Base-by-base conservation (phyloP, 2,797 vertebrate species). In the Hippopotamyrus pictus region DNA sequence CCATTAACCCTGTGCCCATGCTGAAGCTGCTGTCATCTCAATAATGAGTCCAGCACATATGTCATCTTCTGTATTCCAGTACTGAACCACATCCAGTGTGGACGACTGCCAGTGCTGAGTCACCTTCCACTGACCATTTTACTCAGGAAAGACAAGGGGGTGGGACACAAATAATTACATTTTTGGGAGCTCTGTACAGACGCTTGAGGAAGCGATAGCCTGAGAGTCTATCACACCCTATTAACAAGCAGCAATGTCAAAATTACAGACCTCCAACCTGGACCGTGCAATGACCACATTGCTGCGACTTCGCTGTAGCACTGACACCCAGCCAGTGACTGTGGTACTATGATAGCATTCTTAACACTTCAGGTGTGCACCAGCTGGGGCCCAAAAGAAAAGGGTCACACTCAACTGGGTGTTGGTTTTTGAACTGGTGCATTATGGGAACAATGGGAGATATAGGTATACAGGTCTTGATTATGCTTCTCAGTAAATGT, bases 21-120 rank as follows among this genome's bases (percentile, higher is more conserved):
- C 51, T 46, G 62, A 33, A 53, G 17, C 53, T 44, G 29, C 86
- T n/a, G 53, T 19, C 33, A n/a, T 54, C 25, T 7, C 53, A 37
- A 41, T 44, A 59, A 19, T 44, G 89, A 89, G 48, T 59, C 3
- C 88, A 41, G 87, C 65, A 89, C 54, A n/a, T 76, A 41, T 90
- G 89, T 59, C 17, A 33, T 12, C 53, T 29, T 76, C 62, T 84
- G 29, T 84, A 46, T 19, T 84, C 19, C 44, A 50, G 44, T 25
- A 12, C 44, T 85, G n/a, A 48, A 50, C 82, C 12, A 22, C 6
- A 4, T 37, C 46, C 62, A 51, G 69, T 25, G 5, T 86, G 69
- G 44, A 54, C 9, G 19, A 17, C 17, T 46, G 84, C 48, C n/a
- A 87, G 86, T 11, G 14, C 51, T 37, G 33, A 87, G 7, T 87